Percentiles rank a stretch among this genome's conserved stretches.
Conservation (phyloP, 2,888 invertebrate genomes). For the Marronus borbonicus region DNA sequence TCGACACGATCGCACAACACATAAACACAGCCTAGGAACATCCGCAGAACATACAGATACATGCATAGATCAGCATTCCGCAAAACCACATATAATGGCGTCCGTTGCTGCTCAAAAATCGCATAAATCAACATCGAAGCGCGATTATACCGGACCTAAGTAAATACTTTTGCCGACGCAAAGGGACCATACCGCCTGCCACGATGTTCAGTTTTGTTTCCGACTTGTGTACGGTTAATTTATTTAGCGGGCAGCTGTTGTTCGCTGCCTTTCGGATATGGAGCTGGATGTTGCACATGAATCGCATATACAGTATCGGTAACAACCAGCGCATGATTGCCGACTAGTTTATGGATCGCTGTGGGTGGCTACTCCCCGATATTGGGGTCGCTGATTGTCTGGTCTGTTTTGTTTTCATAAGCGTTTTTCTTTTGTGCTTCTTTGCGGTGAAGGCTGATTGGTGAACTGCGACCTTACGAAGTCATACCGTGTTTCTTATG, state of each 20-base stretch:
- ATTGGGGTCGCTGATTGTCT: conserved; percentile 55
- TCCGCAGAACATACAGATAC: background rate
- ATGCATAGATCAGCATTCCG: background rate
- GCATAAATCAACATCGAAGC: conserved; percentile 37
- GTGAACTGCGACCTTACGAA: conserved; percentile 46
- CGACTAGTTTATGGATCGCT: conserved; percentile 61
- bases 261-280: conserved; percentile 56
- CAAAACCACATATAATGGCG: background rate
- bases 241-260: conserved; percentile 58
- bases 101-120: background rate
- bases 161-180: conserved; percentile 22
- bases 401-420: conserved; percentile 30
- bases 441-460: conserved; percentile 9
- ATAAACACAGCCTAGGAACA: background rate
- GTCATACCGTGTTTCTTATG: conserved; percentile 23
- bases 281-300: conserved; percentile 60
- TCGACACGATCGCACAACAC: conserved; percentile 1
- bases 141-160: conserved; percentile 28
- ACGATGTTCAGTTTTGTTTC: conserved; percentile 56
- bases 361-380: conserved; percentile 60
- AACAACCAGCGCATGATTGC: conserved; percentile 62
- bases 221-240: conserved; percentile 57
- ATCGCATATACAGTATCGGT: conserved; percentile 60
- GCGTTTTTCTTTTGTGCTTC: conserved; percentile 51
- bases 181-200: background rate